These are phyloP conservation scores for Crocuta crocuta DNA, from an alignment of 2,113 vertebrate genomes.

Conservation along the genomic window DNA sequence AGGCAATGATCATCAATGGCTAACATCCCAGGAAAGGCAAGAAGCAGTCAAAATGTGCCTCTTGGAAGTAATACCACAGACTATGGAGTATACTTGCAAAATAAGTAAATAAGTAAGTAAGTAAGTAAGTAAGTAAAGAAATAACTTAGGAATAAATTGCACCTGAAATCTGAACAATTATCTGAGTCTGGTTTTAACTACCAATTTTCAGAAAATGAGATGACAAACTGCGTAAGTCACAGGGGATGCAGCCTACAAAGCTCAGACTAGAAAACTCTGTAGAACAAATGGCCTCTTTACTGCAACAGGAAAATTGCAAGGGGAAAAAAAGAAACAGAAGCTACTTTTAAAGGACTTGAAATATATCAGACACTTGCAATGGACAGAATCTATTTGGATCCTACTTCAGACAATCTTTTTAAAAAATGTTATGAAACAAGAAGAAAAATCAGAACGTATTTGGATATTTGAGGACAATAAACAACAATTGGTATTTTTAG, in stretches of 20 bases:
- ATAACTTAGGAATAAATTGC: background rate
- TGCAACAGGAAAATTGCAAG: background rate
- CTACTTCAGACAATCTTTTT: background rate
- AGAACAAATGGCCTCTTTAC: background rate
- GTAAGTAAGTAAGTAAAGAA: background rate
- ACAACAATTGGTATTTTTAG: background rate
- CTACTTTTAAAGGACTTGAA: constrained; percentile 8
- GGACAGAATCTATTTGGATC: background rate
- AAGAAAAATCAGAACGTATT: background rate
- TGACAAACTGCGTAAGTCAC: background rate
- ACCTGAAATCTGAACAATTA: background rate
- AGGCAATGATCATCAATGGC: background rate
- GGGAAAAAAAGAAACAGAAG: background rate
- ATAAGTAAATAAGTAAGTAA: background rate
- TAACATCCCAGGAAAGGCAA: background rate
- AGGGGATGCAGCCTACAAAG: background rate
- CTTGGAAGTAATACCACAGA: background rate
- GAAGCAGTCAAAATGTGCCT: background rate
- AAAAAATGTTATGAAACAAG: background rate
- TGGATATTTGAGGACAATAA: background rate
- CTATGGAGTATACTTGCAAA: background rate
- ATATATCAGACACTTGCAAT: background rate
- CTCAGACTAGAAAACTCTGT: background rate
- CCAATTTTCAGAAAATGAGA: background rate
- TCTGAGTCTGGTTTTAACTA: background rate